Base-by-base conservation (phyloP, 1,140 invertebrate species). In the Armadillidium nasatum region DNA sequence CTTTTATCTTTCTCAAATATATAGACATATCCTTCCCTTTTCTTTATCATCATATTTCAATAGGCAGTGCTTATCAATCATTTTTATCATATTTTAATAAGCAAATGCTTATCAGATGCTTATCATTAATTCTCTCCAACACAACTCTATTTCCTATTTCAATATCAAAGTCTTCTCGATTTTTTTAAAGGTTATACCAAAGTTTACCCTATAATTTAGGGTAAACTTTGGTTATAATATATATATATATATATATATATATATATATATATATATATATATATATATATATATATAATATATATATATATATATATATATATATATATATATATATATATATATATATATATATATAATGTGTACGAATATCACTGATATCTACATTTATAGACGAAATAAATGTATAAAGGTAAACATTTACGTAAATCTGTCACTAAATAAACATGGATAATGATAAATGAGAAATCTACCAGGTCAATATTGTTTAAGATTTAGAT, bases 291-390 rank as follows among this genome's bases (percentile, higher is more conserved):
- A n/a, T n/a, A n/a, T 60, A 11, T 60, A 11, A 60, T 11, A 22
- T 11, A 68, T 11, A n/a, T n/a, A n/a, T n/a, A n/a, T 22, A 69
- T 50, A 23, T 4, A 43, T 21, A n/a, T 11, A 74, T 21, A 10
- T 0, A 66, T 0, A 73, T 0, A 67, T 0, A 73, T 4, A 73
- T 11, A 66, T 13, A 73, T 4, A 45, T 2, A 73, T 22, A 13
- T 73, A 54, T 66, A 22, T 50, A 68, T 66, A 73, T 66, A 73
- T 3, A 73, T 46, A 50, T 50, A 73, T 46, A 50, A 73, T 50
- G 23, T 73, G 23, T 73, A 50, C 23, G 9, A 43, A 50, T 73
- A 60, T 60, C 33, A 23, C 54, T 44, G 45, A 44, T 6, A 33
- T 60, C 13, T 60, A 11, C n/a, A 68, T 75, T 22, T 67, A 68